phyloP scores from a whole-genome alignment of 2,113 vertebrate genomes.

The Axis porcinus region DNA sequence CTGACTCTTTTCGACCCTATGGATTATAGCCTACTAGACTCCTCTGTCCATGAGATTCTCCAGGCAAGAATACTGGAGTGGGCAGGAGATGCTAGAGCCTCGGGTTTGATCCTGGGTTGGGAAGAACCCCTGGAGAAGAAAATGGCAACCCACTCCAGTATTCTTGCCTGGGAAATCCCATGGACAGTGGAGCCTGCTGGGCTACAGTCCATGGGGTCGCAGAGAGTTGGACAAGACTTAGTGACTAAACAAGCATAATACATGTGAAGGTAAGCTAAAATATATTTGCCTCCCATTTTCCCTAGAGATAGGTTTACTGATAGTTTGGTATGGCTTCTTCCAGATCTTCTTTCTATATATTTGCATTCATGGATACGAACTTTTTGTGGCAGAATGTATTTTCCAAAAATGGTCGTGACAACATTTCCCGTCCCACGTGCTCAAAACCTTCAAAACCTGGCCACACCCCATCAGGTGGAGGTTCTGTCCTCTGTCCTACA shows the following conservation, averaged over 20 bases:
- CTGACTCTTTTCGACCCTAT: background rate
- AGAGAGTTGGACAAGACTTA: background rate
- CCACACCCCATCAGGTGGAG: background rate
- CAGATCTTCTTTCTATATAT: background rate
- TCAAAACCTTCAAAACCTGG: background rate
- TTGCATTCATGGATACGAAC: background rate
- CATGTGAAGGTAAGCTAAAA: background rate
- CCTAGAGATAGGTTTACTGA: background rate
- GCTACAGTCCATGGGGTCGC: background rate
- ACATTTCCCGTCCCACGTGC: background rate
- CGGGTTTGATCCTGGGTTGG: background rate
- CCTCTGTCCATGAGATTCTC: background rate
- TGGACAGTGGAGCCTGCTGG: background rate
- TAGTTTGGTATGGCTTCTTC: background rate
- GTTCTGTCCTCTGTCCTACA: background rate
- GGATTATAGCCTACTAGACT: background rate
- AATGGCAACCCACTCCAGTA: background rate
- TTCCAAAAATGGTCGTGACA: background rate
- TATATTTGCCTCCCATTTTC: background rate
- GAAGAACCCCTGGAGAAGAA: background rate
- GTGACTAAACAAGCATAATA: background rate
- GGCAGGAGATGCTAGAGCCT: background rate
- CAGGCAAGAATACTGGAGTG: background rate
- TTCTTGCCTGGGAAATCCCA: background rate
- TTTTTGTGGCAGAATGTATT: background rate